Conservation (phyloP, 2,888 invertebrate species). For the Cryptocheilus praepositus region DNA sequence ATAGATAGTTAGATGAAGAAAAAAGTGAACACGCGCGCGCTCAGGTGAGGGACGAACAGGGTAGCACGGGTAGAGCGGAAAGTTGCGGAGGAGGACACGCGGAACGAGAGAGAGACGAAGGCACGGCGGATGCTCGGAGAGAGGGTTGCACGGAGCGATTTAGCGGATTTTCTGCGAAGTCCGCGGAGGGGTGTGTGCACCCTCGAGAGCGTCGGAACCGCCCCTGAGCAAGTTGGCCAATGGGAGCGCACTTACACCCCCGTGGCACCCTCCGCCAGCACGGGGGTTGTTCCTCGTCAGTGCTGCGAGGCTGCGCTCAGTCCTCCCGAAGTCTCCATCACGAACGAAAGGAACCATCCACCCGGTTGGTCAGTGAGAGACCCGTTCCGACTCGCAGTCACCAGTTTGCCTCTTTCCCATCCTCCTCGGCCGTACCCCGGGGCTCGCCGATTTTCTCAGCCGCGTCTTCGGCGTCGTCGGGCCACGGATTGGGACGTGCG, state of each 20-base stretch:
- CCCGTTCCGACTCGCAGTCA: not conserved
- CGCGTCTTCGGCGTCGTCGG: not conserved
- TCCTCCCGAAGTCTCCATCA: conserved; percentile 12
- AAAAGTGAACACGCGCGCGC: too few relatives aligned
- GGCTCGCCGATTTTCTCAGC: not conserved
- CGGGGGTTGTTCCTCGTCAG: conserved; percentile 39
- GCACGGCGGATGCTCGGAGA: not conserved
- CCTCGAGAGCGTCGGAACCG: conserved; percentile 41
- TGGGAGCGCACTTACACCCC: conserved; percentile 28
- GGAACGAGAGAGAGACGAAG: not conserved
- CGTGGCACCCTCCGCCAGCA: conserved; percentile 24
- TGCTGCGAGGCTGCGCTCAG: conserved; percentile 21
- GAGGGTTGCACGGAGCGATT: conserved; percentile 40
- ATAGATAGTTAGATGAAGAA: too few relatives aligned
- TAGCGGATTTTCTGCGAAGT: conserved; percentile 21
- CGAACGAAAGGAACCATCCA: conserved; percentile 5
- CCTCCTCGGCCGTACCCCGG: not conserved
- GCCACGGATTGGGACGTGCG: too few relatives aligned
- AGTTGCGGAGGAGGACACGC: too few relatives aligned
- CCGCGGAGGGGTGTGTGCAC: conserved; percentile 45
- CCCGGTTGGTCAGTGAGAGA: too few relatives aligned
- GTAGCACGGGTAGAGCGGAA: too few relatives aligned
- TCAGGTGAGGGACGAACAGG: too few relatives aligned
- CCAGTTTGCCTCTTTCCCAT: not conserved
- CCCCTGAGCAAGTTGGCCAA: conserved; percentile 40